These are phyloP conservation scores for Lathronympha strigana DNA, from an alignment of 2,888 invertebrate genomes.

Conservation along the genomic window DNA sequence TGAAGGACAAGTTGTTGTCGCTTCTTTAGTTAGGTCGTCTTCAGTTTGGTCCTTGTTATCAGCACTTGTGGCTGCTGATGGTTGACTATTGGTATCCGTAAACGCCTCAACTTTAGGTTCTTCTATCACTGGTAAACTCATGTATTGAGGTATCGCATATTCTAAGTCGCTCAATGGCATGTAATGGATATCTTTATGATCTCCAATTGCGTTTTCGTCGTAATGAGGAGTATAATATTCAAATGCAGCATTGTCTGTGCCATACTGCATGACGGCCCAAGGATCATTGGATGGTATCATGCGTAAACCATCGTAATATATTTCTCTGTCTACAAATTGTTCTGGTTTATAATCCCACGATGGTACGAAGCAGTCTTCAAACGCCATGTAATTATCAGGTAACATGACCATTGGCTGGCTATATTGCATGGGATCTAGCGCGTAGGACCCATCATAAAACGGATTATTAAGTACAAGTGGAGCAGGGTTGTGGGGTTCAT, in stretches of 20 bases:
- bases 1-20: conserved; percentile 45
- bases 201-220: conserved; percentile 63
- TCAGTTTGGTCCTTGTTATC: conserved; percentile 50
- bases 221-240: conserved; percentile 72
- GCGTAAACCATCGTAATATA: conserved; percentile 73
- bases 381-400: conserved; percentile 80
- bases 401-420: conserved; percentile 69
- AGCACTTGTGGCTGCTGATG: conserved; percentile 48
- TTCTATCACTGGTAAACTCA: conserved; percentile 71
- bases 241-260: conserved; percentile 65
- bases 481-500: conserved; percentile 63
- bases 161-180: conserved; percentile 77
- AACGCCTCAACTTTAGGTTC: conserved; percentile 58
- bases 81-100: conserved; percentile 47
- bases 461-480: conserved; percentile 80
- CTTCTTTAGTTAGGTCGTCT: conserved; percentile 37
- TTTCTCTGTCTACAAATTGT: conserved; percentile 60
- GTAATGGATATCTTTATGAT: conserved; percentile 67
- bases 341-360: conserved; percentile 76
- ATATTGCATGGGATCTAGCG: conserved; percentile 63
- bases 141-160: conserved; percentile 75
- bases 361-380: conserved; percentile 81
- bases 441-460: conserved; percentile 77
- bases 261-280: conserved; percentile 67
- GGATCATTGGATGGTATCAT: conserved; percentile 75